Evolutionary conservation across 2,888 invertebrate genomes (phyloP).

Genomic region (Apoderus coryli): DNA sequence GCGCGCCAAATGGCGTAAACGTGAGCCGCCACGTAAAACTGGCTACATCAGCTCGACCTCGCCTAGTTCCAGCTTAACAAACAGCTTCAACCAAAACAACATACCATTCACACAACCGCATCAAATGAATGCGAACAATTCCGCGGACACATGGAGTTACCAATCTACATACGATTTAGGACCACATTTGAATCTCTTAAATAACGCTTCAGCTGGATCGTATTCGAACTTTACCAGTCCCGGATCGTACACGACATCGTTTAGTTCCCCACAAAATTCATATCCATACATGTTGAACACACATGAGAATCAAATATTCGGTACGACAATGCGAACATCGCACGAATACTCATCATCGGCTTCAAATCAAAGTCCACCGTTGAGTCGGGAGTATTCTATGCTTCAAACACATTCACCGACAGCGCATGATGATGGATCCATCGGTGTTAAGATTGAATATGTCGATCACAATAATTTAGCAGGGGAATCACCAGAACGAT

Average conservation of each 20-base stretch:
- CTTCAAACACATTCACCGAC: constrained; percentile 46
- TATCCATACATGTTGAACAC: constrained; percentile 50
- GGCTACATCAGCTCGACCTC: constrained; percentile 59
- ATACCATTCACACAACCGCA: constrained; percentile 41
- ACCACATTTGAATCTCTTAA: constrained; percentile 58
- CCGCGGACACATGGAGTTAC: constrained; percentile 59
- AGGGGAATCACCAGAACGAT: constrained; percentile 38
- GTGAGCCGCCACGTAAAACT: constrained; percentile 84
- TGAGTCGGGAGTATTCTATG: constrained; percentile 50
- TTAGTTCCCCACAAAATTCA: constrained; percentile 43
- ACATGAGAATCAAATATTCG: constrained; percentile 58
- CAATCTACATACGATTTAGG: constrained; percentile 65
- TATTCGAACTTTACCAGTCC: constrained; percentile 48
- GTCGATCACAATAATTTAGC: constrained; percentile 29
- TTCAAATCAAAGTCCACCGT: constrained; percentile 47
- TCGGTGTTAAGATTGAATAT: constrained; percentile 33
- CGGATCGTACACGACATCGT: constrained; percentile 48
- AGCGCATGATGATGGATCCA: constrained; percentile 30
- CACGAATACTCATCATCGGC: constrained; percentile 44
- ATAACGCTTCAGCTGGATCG: constrained; percentile 44
- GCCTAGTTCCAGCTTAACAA: constrained; percentile 43
- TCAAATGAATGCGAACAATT: constrained; percentile 29
- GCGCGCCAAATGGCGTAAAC: constrained; percentile 86
- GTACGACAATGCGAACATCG: constrained; percentile 34
- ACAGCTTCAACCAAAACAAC: constrained; percentile 38